Base-by-base conservation (phyloP, 2,888 invertebrate species). In the Ptilodon capucinus region DNA sequence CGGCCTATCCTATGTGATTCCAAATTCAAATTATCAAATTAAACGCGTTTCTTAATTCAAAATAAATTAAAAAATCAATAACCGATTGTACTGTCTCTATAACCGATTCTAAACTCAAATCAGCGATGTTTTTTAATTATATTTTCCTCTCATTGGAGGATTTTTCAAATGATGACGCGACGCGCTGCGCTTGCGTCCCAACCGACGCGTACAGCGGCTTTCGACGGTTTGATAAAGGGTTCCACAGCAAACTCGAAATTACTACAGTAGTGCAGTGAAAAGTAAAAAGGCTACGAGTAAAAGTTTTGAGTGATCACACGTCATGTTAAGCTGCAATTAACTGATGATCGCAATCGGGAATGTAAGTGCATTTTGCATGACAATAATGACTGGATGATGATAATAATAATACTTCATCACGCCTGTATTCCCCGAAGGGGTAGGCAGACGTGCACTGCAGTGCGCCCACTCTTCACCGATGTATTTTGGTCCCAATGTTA, bases 141-240 rank as follows among this genome's bases (percentile, higher is more conserved):
- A n/a, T 18, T 36, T 52, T 57, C 36, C 46, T 54, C 51, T 44
- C 54, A 58, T 59, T 52, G 51, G 54, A 43, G 49, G 54, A 46
- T 69, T 70, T 70, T 60, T 64, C 61, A 48, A 47, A 53, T 52
- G 52, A 53, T 51, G 50, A 56, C 43, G 42, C 48, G 35, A 45
- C 44, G 36, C 54, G 19, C 25, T 44, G 62, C 67, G 70, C 64
- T 23, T 44, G 41, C 51, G 57, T 55, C 48, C 53, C 67, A 51
- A 50, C 68, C 58, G 51, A 58, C 47, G 48, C 56, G 51, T 50
- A 49, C 64, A 61, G 57, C 71, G 69, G 74, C 75, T 76, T 77
- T 73, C 73, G 68, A 83, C 81, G 79, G 79, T 76, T 76, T 74
- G 76, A 75, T 79, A 81, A 86, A 85, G 86, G 84, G 84, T 81